A percentile compares a stretch with the other conserved stretches of the same genome.
phyloP scores from a whole-genome alignment of 2,113 vertebrate genomes.

The Hypomesus transpacificus region DNA sequence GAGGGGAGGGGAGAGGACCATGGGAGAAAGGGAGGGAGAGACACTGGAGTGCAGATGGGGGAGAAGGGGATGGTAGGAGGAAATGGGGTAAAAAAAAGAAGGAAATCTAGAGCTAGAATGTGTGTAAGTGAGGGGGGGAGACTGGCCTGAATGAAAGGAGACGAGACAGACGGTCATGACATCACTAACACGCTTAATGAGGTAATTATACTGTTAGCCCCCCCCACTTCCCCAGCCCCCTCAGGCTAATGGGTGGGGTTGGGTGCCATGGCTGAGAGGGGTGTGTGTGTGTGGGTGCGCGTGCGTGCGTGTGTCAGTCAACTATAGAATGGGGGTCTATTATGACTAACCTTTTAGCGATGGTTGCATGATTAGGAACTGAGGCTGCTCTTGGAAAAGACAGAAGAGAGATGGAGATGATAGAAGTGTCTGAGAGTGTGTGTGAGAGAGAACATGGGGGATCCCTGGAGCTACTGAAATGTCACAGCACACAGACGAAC shows the following conservation, averaged over 20 bases:
- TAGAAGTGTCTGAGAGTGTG: neutral
- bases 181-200: slow-evolving; percentile 58
- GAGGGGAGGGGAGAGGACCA: slow-evolving; percentile 7
- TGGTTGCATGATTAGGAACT: slow-evolving; percentile 23
- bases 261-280: slow-evolving; percentile 17
- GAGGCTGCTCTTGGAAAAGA: slow-evolving; percentile 21
- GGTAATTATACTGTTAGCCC: slow-evolving; percentile 58
- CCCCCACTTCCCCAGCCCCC: neutral
- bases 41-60: slow-evolving; percentile 14
- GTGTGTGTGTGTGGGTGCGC: slow-evolving; percentile 5
- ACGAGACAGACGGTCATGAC: slow-evolving; percentile 33
- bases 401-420: neutral
- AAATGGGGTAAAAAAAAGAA: too few species aligned
- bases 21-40: neutral
- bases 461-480: slow-evolving; percentile 58
- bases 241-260: neutral
- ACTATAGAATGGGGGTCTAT: slow-evolving; percentile 28
- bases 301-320: slow-evolving; percentile 12
- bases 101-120: too few species aligned
- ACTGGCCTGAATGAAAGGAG: neutral
- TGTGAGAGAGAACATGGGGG: slow-evolving; percentile 9
- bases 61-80: neutral
- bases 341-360: slow-evolving; percentile 41
- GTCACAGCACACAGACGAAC: slow-evolving; percentile 39
- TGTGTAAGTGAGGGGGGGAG: slow-evolving; percentile 5